Percentiles rank a stretch among this genome's conserved stretches.
Conservation (phyloP, 2,113 vertebrate species). For the Chaetura pelagica region DNA sequence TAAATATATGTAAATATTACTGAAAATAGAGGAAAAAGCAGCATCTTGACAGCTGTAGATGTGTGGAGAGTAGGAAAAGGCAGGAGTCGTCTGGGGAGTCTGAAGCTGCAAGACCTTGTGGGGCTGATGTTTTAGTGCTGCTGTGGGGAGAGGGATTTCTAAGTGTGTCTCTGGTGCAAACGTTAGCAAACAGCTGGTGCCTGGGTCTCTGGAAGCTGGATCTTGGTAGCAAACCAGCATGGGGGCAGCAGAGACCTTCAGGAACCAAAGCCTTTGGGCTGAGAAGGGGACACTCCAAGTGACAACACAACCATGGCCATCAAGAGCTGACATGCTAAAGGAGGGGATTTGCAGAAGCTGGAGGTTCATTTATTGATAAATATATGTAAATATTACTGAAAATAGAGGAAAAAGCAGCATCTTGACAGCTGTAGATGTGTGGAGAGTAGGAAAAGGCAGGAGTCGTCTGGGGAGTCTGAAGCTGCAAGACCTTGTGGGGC, state of each 20-base stretch:
- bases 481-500: neutral
- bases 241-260: neutral
- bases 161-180: neutral
- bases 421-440: neutral
- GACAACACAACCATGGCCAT: fast-evolving
- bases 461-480: neutral
- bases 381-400: neutral
- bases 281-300: neutral
- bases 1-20: neutral
- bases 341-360: neutral
- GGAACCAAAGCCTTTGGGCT: neutral
- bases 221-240: neutral
- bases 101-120: neutral
- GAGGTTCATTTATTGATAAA: no score
- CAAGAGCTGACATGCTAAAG: neutral
- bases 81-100: neutral
- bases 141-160: neutral
- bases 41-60: neutral
- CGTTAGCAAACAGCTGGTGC: neutral
- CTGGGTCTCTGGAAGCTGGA: neutral
- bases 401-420: neutral
- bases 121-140: neutral
- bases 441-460: neutral
- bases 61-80: neutral
- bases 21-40: neutral